Conservation (phyloP, 2,888 invertebrate species). For the Pseudococcus longispinus region DNA sequence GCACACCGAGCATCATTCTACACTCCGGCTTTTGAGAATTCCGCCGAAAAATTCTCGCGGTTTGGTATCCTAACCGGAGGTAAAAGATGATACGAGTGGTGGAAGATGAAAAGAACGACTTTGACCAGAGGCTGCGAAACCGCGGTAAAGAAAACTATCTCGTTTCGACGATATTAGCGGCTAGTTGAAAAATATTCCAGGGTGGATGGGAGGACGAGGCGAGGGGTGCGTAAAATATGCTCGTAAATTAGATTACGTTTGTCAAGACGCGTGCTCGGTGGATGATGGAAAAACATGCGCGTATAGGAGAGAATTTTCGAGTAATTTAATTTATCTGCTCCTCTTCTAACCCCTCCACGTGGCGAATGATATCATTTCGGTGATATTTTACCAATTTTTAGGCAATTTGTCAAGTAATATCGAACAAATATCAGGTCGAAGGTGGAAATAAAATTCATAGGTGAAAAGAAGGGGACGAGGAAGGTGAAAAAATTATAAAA, state of each 20-base stretch:
- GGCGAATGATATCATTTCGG: no score
- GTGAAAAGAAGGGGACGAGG: background rate
- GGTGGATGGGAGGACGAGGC: background rate
- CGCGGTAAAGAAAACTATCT: background rate
- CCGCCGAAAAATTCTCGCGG: background rate
- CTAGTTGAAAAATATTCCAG: background rate
- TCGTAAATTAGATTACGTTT: background rate
- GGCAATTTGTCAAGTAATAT: no score
- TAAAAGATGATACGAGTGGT: background rate
- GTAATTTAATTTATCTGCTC: no score
- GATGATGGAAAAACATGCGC: background rate
- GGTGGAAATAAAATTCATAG: background rate
- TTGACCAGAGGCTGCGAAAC: background rate
- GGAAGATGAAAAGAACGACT: background rate
- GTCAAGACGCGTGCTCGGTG: background rate
- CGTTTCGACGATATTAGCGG: background rate
- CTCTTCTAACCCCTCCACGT: no score
- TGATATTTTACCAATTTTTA: no score
- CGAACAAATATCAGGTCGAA: background rate
- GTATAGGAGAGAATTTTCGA: background rate
- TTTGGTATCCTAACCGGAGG: background rate
- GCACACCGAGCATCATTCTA: background rate
- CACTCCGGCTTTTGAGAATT: background rate
- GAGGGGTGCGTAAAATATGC: background rate
- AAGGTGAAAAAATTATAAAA: background rate